A percentile compares a stretch with the other conserved stretches of the same genome.
These are phyloP conservation scores for Melanophora roralis DNA, from an alignment of 2,888 invertebrate species.

Conservation along the genomic window DNA sequence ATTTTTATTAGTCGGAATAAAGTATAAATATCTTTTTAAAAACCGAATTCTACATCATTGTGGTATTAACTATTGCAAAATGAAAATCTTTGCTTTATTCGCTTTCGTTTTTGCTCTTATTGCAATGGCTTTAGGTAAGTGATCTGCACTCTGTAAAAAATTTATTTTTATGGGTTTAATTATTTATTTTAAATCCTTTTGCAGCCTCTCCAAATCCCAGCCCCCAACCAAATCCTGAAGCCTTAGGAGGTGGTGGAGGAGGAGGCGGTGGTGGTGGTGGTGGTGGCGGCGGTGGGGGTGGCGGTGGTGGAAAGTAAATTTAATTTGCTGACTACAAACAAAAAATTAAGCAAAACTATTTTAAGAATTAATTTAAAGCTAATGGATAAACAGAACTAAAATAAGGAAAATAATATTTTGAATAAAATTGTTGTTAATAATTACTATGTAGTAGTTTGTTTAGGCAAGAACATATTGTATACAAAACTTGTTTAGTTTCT, in stretches of 20 bases:
- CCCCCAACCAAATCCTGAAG: slow-evolving; percentile 44
- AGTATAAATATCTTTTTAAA: background rate
- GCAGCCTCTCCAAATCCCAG: slow-evolving; percentile 32
- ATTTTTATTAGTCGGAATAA: background rate
- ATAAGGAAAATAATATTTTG: too few species aligned
- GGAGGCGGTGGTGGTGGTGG: slow-evolving; percentile 55
- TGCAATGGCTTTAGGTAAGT: slow-evolving; percentile 42
- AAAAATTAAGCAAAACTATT: too few species aligned
- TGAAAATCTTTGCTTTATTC: slow-evolving; percentile 50
- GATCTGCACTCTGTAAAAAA: background rate
- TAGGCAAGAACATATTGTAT: too few species aligned
- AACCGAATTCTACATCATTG: background rate
- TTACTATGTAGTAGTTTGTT: too few species aligned
- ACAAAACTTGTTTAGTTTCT: too few species aligned
- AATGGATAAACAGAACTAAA: too few species aligned
- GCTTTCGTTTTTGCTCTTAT: slow-evolving; percentile 38
- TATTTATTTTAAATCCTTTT: background rate
- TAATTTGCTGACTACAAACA: too few species aligned
- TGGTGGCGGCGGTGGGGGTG: slow-evolving; percentile 36
- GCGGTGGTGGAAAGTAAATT: slow-evolving; percentile 52
- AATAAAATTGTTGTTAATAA: too few species aligned
- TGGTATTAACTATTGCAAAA: background rate
- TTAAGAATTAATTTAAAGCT: too few species aligned
- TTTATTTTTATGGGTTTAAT: background rate
- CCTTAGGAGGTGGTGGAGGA: slow-evolving; percentile 51